A percentile compares a stretch with the other conserved stretches of the same genome.
Conservation (phyloP, 2,113 vertebrate species). For the Theristicus caerulescens region DNA sequence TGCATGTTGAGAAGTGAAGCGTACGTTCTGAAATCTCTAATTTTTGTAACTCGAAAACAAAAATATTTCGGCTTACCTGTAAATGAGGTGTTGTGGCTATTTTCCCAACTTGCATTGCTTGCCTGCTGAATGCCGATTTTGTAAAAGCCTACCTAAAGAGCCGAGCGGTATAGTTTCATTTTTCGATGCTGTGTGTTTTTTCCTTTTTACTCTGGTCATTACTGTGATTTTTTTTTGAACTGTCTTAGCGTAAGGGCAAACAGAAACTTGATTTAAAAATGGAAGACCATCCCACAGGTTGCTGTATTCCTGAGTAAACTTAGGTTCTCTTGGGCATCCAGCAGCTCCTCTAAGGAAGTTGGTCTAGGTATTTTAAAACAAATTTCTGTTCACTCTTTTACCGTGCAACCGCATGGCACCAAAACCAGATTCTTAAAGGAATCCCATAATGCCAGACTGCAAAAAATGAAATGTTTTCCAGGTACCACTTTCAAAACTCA, state of each 20-base stretch:
- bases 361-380: slow-evolving; percentile 41
- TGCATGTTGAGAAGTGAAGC: not conserved
- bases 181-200: not conserved
- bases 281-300: slow-evolving; percentile 46
- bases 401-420: slow-evolving; percentile 39
- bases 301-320: slow-evolving; percentile 59
- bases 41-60: not conserved
- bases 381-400: slow-evolving; percentile 65
- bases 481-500: slow-evolving; percentile 84
- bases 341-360: slow-evolving; percentile 33
- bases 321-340: slow-evolving; percentile 51
- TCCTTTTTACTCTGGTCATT: not conserved
- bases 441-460: slow-evolving; percentile 66
- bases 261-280: slow-evolving; percentile 67
- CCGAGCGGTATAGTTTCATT: not conserved
- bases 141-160: not conserved
- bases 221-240: not conserved
- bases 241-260: slow-evolving; percentile 9
- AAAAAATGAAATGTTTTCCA: slow-evolving; percentile 77
- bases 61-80: not conserved
- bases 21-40: not conserved
- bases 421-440: slow-evolving; percentile 48
- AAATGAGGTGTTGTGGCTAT: not conserved
- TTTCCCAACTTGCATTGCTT: not conserved
- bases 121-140: not conserved